These are phyloP conservation scores for Gymnocheta viridis DNA, from an alignment of 2,888 invertebrate species.

Conservation along the genomic window DNA sequence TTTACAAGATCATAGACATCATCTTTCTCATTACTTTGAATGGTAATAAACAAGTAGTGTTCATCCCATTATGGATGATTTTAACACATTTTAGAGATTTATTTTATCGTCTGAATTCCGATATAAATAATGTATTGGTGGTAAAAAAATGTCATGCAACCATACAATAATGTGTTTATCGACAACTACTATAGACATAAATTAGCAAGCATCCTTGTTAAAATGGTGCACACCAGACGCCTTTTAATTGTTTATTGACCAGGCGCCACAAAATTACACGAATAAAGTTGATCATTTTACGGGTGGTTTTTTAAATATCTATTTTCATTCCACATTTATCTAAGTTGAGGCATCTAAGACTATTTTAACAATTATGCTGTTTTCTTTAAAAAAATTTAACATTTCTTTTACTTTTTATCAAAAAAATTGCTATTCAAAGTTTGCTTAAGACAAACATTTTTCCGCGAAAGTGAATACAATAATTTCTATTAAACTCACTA, in stretches of 20 bases:
- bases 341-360: slow-evolving; percentile 11
- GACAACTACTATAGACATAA: not conserved
- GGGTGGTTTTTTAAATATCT: slow-evolving; percentile 33
- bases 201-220: slow-evolving; percentile 60
- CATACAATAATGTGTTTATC: slow-evolving; percentile 18
- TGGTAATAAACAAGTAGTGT: slow-evolving; percentile 44
- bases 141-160: slow-evolving; percentile 30
- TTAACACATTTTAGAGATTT: slow-evolving; percentile 58
- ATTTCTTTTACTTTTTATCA: no score
- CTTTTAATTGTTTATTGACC: slow-evolving; percentile 64
- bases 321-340: slow-evolving; percentile 34
- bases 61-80: slow-evolving; percentile 47
- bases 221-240: slow-evolving; percentile 56
- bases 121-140: slow-evolving; percentile 63
- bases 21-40: slow-evolving; percentile 37
- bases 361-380: no score
- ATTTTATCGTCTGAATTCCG: slow-evolving; percentile 49
- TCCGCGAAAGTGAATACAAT: no score
- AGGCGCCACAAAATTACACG: slow-evolving; percentile 68
- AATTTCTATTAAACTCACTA: no score
- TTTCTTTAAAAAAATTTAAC: no score
- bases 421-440: no score
- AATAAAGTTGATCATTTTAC: slow-evolving; percentile 36
- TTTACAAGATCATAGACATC: slow-evolving; percentile 22
- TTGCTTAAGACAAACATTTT: no score